phyloP scores from a whole-genome alignment of 2,797 vertebrate species.

The Cuculus canorus region DNA sequence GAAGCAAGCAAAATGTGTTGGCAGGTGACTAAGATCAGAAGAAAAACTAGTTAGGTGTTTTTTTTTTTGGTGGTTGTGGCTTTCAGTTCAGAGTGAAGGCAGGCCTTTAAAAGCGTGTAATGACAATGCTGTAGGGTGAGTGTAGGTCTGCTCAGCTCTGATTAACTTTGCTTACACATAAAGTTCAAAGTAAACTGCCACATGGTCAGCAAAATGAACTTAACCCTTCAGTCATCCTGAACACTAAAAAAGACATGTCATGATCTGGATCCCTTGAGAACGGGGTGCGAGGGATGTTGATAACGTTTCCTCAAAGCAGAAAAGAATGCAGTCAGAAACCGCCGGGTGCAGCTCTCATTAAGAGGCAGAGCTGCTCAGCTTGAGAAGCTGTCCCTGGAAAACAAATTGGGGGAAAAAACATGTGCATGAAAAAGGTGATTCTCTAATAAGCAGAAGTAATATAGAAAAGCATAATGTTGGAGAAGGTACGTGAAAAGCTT shows the following conservation, averaged over 20 bases:
- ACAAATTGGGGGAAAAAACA: neutral
- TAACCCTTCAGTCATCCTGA: neutral
- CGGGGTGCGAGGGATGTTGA: neutral
- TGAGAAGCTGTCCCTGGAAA: neutral
- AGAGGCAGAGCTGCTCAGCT: neutral
- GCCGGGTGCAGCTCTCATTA: neutral
- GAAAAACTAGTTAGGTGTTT: neutral
- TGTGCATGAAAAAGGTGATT: neutral
- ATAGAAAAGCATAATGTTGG: neutral
- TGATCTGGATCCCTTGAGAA: neutral
- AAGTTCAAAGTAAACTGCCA: constrained; percentile 3
- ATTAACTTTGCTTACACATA: neutral
- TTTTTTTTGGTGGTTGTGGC: neutral
- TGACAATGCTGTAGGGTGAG: neutral
- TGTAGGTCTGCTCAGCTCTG: neutral
- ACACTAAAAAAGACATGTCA: neutral
- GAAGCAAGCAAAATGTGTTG: neutral
- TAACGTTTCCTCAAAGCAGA: neutral
- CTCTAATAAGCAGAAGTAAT: neutral
- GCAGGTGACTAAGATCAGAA: constrained; percentile 34
- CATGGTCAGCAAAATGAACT: neutral
- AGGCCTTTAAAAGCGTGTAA: neutral
- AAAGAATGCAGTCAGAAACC: accelerated
- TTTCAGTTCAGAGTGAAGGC: constrained; percentile 18
- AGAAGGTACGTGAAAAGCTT: accelerated